Conservation (phyloP, 1,140 invertebrate species). For the Eriocheir sinensis region DNA sequence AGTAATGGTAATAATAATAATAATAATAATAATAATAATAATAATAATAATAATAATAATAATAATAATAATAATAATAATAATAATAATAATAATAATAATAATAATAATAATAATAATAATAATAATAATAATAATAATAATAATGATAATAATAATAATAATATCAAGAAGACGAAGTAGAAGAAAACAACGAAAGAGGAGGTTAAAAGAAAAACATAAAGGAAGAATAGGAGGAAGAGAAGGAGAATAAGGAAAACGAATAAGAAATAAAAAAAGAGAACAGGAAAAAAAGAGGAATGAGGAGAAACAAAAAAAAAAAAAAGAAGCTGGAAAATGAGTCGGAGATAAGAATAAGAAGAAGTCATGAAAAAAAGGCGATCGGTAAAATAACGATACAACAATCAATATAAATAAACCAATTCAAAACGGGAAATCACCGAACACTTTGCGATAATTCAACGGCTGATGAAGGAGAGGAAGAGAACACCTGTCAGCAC, state of each 20-base stretch:
- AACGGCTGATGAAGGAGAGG: no score
- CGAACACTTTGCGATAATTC: no score
- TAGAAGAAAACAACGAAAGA: neutral
- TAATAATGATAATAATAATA: neutral
- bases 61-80: neutral
- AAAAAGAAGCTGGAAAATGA: neutral
- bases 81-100: neutral
- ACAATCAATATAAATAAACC: no score
- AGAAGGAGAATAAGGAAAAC: conserved; percentile 5
- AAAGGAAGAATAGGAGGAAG: neutral
- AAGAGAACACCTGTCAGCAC: no score
- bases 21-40: neutral
- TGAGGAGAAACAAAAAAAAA: neutral
- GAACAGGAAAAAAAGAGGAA: conserved; percentile 51
- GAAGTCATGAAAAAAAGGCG: neutral
- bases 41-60: neutral
- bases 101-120: neutral
- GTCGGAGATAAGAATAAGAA: neutral
- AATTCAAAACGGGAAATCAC: no score
- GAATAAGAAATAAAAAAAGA: conserved; percentile 47
- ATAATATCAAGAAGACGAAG: neutral
- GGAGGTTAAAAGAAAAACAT: neutral
- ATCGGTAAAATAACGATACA: no score
- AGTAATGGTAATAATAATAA: neutral
- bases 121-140: neutral